Conservation (phyloP, 2,113 vertebrate genomes). For the Helogale parvula region DNA sequence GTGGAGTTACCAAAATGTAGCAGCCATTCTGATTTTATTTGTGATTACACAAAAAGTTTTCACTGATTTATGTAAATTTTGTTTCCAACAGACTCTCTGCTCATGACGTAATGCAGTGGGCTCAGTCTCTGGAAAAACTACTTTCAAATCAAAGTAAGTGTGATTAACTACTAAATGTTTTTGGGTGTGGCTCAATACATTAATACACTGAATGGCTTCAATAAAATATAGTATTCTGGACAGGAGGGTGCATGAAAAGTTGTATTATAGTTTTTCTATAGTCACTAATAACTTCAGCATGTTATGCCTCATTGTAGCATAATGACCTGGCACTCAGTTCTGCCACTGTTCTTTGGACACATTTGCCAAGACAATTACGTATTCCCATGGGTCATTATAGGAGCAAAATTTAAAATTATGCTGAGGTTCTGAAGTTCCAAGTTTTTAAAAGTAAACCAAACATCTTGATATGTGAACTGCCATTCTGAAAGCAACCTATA, state of each 20-base stretch:
- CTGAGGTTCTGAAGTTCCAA: not conserved
- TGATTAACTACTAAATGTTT: not conserved
- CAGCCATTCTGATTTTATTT: not conserved
- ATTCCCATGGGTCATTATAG: not conserved
- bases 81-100: constrained; percentile 81
- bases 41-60: not conserved
- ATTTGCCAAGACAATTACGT: not conserved
- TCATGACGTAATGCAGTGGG: constrained; percentile 87
- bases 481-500: not conserved
- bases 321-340: not conserved
- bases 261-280: not conserved
- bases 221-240: not conserved
- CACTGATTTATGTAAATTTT: constrained; percentile 46
- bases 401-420: not conserved
- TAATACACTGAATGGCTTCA: not conserved
- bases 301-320: not conserved
- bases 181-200: not conserved
- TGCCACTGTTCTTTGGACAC: not conserved
- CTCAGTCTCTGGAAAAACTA: constrained; percentile 88
- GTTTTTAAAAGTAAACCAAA: not conserved
- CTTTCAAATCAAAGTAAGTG: constrained; percentile 86
- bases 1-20: not conserved
- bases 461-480: not conserved
- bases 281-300: not conserved
- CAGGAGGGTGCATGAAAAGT: not conserved